phyloP scores from a whole-genome alignment of 2,113 vertebrate species.

The Drymodes brunneopygia region DNA sequence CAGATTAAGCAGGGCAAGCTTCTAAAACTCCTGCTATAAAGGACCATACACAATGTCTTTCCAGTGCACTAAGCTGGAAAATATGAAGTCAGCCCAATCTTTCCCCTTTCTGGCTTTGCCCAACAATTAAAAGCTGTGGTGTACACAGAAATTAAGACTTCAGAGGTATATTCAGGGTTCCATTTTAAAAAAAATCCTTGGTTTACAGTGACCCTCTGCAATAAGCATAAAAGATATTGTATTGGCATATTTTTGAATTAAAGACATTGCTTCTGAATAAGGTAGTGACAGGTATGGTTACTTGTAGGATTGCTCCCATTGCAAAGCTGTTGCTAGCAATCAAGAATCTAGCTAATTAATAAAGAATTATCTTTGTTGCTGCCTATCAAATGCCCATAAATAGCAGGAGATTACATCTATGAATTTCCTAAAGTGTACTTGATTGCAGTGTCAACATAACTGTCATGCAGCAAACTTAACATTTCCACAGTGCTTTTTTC shows the following conservation, averaged over 20 bases:
- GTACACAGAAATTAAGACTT: neutral
- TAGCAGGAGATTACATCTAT: slow-evolving; percentile 18
- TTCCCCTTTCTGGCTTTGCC: neutral
- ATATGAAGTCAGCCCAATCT: neutral
- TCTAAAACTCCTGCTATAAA: neutral
- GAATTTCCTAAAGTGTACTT: slow-evolving; percentile 54
- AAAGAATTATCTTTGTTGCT: neutral
- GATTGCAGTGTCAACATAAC: slow-evolving; percentile 54
- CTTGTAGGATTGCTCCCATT: neutral
- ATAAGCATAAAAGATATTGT: neutral
- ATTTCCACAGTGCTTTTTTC: slow-evolving; percentile 13
- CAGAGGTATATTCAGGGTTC: neutral
- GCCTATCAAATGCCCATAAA: slow-evolving; percentile 18
- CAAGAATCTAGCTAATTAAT: neutral
- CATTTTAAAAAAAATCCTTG: neutral
- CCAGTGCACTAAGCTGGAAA: neutral
- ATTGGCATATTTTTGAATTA: neutral
- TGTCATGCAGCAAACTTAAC: slow-evolving; percentile 37
- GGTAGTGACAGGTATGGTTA: neutral
- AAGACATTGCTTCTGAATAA: neutral
- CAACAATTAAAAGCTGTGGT: neutral
- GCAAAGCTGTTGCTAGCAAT: neutral
- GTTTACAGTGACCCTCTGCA: neutral
- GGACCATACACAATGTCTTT: neutral
- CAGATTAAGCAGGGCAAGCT: neutral